Evolutionary conservation across 2,113 vertebrate species (phyloP), one percentile per base, ranked within the genome.

Genomic region (Labeo rohita): DNA sequence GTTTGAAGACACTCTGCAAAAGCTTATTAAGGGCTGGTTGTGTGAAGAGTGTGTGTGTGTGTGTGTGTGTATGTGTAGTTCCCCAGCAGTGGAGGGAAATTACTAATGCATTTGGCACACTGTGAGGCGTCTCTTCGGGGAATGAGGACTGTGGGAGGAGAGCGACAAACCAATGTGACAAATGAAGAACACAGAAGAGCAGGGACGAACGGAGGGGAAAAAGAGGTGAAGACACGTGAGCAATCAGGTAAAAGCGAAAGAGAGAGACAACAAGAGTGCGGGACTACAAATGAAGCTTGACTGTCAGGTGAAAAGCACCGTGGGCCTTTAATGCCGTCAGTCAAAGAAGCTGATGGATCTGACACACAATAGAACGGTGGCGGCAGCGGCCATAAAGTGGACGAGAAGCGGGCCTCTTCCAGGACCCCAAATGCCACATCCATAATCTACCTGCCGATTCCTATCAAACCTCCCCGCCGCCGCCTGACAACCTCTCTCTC

Each of bases 381-480:
- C 23, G 66, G 61, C n/a, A 21, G 34, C 66, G 18, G 66, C 84
- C 79, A 68, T 83, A 16, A 87, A 84, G 50, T 81, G 85, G 88
- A 89, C 87, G 45, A 78, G 86, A 80, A 50, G 80, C 28, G 9
- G 75, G 47, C 78, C 88, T 16, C 83, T 89, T 87, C 87, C 56
- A 86, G 84, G 84, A 89, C 85, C 91, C 89, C 84, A 90, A 92
- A 91, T 90, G 89, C 89, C 91, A 92, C 90, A 85, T 91, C 85
- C 84, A 90, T 93, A 91, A 93, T 93, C 91, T 92, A 86, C 87
- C 87, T 92, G 92, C 91, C 91, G 89, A 92, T 91, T 92, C 89
- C 86, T 83, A 92, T 93, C 93, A 92, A 85, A 90, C 89, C 90
- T 89, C 88, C 88, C 82, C 87, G 82, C 86, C 72, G 36, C 15